Evolutionary conservation across 2,888 invertebrate genomes (phyloP).

Genomic region (Andricus curvator): DNA sequence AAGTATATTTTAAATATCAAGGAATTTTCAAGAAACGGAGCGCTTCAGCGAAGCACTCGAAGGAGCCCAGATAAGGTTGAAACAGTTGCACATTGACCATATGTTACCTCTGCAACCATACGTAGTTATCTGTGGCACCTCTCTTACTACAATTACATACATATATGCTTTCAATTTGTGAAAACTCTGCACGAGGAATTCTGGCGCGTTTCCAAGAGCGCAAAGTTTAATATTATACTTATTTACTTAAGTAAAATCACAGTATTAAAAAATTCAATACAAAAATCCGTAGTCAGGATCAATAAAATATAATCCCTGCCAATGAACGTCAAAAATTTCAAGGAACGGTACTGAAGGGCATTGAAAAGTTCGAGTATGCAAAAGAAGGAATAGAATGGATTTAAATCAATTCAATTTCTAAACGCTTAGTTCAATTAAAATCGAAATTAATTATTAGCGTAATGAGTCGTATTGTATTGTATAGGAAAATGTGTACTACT

Average conservation of each 20-base stretch:
- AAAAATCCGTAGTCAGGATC: no score
- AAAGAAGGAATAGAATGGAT: no score
- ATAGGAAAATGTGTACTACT: no score
- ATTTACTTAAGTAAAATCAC: constrained; percentile 33
- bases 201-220: constrained; percentile 43
- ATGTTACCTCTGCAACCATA: constrained; percentile 36
- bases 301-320: no score
- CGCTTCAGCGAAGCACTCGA: not conserved
- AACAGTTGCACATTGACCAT: constrained; percentile 34
- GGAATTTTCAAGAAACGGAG: not conserved
- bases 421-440: no score
- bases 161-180: constrained; percentile 48
- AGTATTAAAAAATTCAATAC: constrained; percentile 28
- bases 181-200: constrained; percentile 46
- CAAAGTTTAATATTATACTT: not conserved
- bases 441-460: no score
- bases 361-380: no score
- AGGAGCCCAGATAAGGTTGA: not conserved
- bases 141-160: constrained; percentile 39
- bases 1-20: not conserved
- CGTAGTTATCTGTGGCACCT: constrained; percentile 45
- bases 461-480: no score
- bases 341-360: no score
- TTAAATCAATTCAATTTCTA: no score
- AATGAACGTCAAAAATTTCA: no score